These are phyloP conservation scores for Mesocricetus auratus DNA, from an alignment of 2,113 vertebrate genomes.

Conservation along the genomic window DNA sequence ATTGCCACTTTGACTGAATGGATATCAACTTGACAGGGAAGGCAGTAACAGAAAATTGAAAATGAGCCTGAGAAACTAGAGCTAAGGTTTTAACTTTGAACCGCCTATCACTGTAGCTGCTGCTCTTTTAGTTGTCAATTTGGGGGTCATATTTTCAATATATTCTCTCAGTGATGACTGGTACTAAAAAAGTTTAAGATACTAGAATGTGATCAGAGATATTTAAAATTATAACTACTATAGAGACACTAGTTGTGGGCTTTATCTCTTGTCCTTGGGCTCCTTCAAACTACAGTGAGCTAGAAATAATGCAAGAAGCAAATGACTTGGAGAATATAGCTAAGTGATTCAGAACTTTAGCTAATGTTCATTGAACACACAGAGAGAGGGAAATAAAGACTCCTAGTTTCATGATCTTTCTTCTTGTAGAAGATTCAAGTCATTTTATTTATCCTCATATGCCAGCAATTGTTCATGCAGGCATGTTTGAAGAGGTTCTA, in stretches of 20 bases:
- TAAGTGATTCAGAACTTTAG: background rate
- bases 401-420: background rate
- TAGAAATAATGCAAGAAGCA: slow-evolving; percentile 25
- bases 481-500: background rate
- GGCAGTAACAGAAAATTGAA: slow-evolving; percentile 3
- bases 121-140: background rate
- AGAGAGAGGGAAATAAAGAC: background rate
- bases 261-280: background rate
- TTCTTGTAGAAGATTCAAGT: slow-evolving; percentile 51
- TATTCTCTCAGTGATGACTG: background rate
- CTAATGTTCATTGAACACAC: background rate
- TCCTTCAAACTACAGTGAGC: slow-evolving; percentile 32
- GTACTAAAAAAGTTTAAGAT: slow-evolving; percentile 10
- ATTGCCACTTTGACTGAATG: background rate
- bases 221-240: background rate
- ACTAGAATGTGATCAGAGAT: background rate
- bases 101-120: background rate
- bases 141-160: background rate
- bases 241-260: background rate
- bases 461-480: background rate
- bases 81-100: slow-evolving; percentile 30
- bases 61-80: slow-evolving; percentile 22
- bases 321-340: slow-evolving; percentile 26
- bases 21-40: background rate
- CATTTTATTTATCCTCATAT: background rate